phyloP scores from a whole-genome alignment of 1,140 invertebrate species.

The Leptinotarsa undecemlineata region DNA sequence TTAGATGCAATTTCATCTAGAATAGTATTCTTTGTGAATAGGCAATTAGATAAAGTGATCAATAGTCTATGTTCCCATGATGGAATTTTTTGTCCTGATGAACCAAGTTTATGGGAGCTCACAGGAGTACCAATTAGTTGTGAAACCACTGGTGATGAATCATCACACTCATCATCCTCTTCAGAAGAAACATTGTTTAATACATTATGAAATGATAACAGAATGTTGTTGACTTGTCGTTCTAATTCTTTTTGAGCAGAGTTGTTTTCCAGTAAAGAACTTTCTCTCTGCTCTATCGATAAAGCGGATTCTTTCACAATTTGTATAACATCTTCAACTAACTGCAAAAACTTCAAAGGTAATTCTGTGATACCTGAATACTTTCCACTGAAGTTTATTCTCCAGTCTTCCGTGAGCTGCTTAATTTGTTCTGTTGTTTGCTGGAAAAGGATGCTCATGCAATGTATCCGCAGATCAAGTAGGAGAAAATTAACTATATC shows the following conservation, averaged over 20 bases:
- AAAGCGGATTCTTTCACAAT: slow-evolving; percentile 85
- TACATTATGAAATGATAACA: slow-evolving; percentile 68
- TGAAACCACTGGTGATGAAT: slow-evolving; percentile 61
- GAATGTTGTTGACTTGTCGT: slow-evolving; percentile 71
- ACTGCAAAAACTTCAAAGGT: slow-evolving; percentile 82
- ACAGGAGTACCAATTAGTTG: slow-evolving; percentile 68
- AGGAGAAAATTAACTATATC: slow-evolving; percentile 83
- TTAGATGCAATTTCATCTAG: slow-evolving; percentile 70
- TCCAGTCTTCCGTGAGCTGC: slow-evolving; percentile 87
- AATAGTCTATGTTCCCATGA: slow-evolving; percentile 80
- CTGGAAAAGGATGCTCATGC: slow-evolving; percentile 83
- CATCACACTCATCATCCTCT: slow-evolving; percentile 64
- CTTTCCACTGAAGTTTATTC: slow-evolving; percentile 79
- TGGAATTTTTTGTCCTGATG: slow-evolving; percentile 54
- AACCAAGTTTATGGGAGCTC: slow-evolving; percentile 46
- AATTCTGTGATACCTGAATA: slow-evolving; percentile 82
- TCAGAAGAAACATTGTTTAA: slow-evolving; percentile 68
- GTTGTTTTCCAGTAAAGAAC: slow-evolving; percentile 66
- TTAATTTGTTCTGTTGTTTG: slow-evolving; percentile 81
- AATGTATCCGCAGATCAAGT: slow-evolving; percentile 86
- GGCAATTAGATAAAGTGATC: slow-evolving; percentile 88
- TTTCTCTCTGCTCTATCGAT: slow-evolving; percentile 71
- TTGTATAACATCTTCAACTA: slow-evolving; percentile 81
- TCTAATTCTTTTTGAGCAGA: slow-evolving; percentile 69
- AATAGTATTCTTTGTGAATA: slow-evolving; percentile 76